phyloP scores from a whole-genome alignment of 2,113 vertebrate genomes.

The Candoia aspera region DNA sequence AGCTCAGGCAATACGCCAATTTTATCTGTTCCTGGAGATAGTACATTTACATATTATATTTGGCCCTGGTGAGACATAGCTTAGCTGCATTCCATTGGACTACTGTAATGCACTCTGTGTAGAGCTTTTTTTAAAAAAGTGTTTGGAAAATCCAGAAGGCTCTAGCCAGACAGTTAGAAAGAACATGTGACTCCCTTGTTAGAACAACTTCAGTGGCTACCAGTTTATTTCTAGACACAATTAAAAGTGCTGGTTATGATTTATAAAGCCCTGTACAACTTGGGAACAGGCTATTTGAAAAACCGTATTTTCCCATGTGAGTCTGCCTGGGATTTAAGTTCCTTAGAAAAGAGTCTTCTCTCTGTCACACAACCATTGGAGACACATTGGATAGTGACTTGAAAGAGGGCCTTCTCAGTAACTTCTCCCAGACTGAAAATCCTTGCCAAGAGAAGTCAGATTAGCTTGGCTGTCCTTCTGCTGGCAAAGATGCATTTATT shows the following conservation, averaged over 20 bases:
- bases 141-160: neutral
- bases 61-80: neutral
- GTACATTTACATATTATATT: neutral
- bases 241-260: neutral
- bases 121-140: neutral
- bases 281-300: neutral
- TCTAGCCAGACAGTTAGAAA: neutral
- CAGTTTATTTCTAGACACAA: neutral
- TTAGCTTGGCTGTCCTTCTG: neutral
- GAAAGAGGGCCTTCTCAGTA: neutral
- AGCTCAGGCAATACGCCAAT: neutral
- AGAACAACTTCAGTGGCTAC: neutral
- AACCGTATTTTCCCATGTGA: neutral
- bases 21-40: slow-evolving; percentile 2
- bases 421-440: neutral
- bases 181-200: neutral
- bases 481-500: neutral
- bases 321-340: neutral
- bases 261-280: neutral
- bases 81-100: neutral
- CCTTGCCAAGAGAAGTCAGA: neutral
- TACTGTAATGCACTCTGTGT: neutral
- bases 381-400: neutral
- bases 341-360: neutral
- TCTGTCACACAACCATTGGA: neutral